phyloP scores from a whole-genome alignment of 2,888 invertebrate genomes.

The Dastarcus helophoroides region DNA sequence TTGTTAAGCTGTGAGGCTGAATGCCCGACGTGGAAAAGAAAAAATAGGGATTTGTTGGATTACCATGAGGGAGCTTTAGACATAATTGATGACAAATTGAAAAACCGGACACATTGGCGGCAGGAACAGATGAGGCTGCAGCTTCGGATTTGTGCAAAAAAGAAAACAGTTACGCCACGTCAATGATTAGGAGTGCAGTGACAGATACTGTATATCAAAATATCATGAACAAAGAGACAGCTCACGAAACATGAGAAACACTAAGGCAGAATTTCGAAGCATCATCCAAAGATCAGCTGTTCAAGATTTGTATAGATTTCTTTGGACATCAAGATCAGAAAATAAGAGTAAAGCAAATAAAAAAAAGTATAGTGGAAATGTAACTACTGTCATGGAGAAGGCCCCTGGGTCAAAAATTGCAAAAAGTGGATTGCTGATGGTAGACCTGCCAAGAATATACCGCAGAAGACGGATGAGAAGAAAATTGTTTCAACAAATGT shows the following conservation, averaged over 20 bases:
- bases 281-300: slow-evolving; percentile 25
- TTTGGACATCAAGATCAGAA: too few relatives aligned
- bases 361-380: not conserved
- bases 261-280: slow-evolving; percentile 23
- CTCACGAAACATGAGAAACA: slow-evolving; percentile 23
- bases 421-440: too few relatives aligned
- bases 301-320: slow-evolving; percentile 21
- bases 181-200: slow-evolving; percentile 24
- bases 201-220: slow-evolving; percentile 14
- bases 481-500: slow-evolving; percentile 22
- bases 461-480: too few relatives aligned
- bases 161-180: slow-evolving; percentile 28
- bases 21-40: slow-evolving; percentile 25
- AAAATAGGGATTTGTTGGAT: slow-evolving; percentile 23
- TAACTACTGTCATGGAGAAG: too few relatives aligned
- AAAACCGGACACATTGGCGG: too few relatives aligned
- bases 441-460: too few relatives aligned
- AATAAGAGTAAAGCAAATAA: not conserved
- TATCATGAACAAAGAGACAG: slow-evolving; percentile 12
- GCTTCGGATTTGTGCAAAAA: slow-evolving; percentile 16
- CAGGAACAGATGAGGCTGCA: too few relatives aligned
- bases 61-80: slow-evolving; percentile 24
- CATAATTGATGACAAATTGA: too few relatives aligned
- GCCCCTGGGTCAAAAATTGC: too few relatives aligned
- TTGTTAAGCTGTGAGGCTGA: slow-evolving; percentile 18